Conservation (phyloP, 2,113 vertebrate species). For the Atherinomorus stipes region DNA sequence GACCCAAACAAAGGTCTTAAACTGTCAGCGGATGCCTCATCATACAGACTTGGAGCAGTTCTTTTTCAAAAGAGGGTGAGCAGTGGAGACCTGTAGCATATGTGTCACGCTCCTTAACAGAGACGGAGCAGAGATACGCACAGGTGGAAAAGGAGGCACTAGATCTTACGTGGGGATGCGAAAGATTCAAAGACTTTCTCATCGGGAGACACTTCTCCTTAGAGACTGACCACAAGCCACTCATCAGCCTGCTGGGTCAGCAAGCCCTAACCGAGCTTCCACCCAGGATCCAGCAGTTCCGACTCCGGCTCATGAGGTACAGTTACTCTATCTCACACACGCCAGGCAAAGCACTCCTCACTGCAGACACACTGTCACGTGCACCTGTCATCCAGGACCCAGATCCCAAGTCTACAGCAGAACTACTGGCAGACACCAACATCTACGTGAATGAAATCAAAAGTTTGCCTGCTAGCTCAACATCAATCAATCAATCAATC, state of each 20-base stretch:
- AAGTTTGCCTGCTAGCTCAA: not conserved
- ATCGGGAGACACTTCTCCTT: not conserved
- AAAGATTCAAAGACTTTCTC: not conserved
- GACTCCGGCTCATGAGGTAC: not conserved
- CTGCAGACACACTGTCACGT: not conserved
- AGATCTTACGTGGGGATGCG: not conserved
- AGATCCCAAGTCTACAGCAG: not conserved
- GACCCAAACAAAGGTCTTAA: conserved; percentile 6
- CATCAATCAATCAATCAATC: no score
- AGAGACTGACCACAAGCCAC: not conserved
- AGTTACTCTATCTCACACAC: not conserved
- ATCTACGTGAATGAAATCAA: not conserved
- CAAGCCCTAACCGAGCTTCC: not conserved
- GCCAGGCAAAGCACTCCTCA: not conserved
- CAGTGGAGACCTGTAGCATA: not conserved
- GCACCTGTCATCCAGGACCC: not conserved
- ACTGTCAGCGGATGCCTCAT: conserved; percentile 8
- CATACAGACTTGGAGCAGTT: not conserved
- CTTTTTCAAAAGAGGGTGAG: not conserved
- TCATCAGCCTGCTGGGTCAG: not conserved
- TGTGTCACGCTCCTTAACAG: not conserved
- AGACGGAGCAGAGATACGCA: not conserved
- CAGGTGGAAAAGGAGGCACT: not conserved
- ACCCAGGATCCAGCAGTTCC: not conserved
- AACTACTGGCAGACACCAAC: not conserved